Evolutionary conservation across 1,140 invertebrate genomes (phyloP).

Genomic region (Apis dorsata): DNA sequence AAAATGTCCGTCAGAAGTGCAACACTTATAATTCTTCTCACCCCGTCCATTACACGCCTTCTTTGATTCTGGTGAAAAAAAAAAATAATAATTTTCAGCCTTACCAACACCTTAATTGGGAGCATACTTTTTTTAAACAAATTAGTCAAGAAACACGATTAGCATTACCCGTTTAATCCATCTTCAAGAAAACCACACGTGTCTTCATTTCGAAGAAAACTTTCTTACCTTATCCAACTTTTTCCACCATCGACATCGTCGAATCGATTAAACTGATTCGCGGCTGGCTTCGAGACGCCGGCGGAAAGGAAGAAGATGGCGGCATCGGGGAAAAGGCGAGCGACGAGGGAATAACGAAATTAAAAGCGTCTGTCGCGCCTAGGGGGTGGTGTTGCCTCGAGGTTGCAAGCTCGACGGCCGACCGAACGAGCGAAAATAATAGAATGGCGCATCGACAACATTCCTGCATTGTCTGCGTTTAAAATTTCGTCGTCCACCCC

Average conservation of each 20-base stretch:
- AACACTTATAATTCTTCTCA: neutral
- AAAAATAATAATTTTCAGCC: too few relatives aligned
- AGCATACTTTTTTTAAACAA: too few relatives aligned
- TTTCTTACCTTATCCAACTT: too few relatives aligned
- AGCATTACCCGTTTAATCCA: too few relatives aligned
- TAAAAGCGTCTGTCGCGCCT: constrained; percentile 68
- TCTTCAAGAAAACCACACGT: too few relatives aligned
- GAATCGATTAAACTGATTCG: constrained; percentile 44
- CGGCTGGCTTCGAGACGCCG: constrained; percentile 38
- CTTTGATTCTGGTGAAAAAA: too few relatives aligned
- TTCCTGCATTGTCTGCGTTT: constrained; percentile 72
- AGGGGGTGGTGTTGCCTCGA: constrained; percentile 51
- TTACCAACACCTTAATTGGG: too few relatives aligned
- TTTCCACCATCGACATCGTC: neutral
- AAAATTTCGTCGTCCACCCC: constrained; percentile 65
- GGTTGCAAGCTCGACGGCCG: constrained; percentile 57
- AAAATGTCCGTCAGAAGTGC: neutral
- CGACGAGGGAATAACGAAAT: constrained; percentile 61
- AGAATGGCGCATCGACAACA: constrained; percentile 71
- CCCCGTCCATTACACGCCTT: neutral
- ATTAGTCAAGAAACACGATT: too few relatives aligned
- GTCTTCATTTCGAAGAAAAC: too few relatives aligned
- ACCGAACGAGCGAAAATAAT: constrained; percentile 75
- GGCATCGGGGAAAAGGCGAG: neutral
- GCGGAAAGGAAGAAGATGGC: constrained; percentile 26